Evolutionary conservation across 2,888 invertebrate genomes (phyloP).

Genomic region (Didymodactylos carnosus): DNA sequence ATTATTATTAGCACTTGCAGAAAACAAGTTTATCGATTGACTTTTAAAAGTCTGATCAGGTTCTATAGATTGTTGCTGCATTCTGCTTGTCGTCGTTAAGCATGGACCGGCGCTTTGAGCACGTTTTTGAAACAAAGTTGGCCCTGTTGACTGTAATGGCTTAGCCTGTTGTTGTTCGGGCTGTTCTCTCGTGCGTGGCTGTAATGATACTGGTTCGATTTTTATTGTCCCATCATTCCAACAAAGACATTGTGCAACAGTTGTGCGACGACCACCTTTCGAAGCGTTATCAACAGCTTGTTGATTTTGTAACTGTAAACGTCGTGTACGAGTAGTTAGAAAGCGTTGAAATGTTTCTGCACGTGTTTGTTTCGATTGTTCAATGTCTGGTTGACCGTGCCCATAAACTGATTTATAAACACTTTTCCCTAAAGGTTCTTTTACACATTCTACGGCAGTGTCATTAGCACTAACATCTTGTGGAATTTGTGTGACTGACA

Average conservation of each 20-base stretch:
- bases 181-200: too few relatives aligned
- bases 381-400: background rate
- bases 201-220: background rate
- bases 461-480: background rate
- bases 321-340: background rate
- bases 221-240: slow-evolving; percentile 3
- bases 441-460: too few relatives aligned
- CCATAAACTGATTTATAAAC: background rate
- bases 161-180: too few relatives aligned
- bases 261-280: background rate
- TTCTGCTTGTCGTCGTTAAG: background rate
- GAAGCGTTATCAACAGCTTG: too few relatives aligned
- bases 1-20: background rate
- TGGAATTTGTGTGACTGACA: background rate
- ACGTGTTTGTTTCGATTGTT: background rate
- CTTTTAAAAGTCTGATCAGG: background rate
- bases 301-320: background rate
- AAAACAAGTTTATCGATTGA: background rate
- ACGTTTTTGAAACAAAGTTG: background rate
- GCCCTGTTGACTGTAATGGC: background rate
- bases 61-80: background rate
- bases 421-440: background rate
- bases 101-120: background rate
- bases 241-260: slow-evolving; percentile 8
- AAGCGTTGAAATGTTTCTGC: background rate